phyloP scores from a whole-genome alignment of 2,888 invertebrate genomes.

The Agrypnus murinus region DNA sequence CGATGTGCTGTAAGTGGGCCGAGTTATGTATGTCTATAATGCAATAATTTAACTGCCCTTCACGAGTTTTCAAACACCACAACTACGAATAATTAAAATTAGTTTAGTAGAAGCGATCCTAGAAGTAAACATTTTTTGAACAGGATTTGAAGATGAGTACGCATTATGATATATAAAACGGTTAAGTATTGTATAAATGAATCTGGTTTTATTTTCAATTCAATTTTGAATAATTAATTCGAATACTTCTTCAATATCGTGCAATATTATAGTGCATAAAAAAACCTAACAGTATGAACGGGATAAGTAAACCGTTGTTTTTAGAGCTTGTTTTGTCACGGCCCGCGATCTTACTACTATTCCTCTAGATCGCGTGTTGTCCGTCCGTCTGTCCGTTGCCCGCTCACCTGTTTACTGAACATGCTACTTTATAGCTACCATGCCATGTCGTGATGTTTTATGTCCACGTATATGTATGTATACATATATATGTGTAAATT shows the following conservation, averaged over 20 bases:
- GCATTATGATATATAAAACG: no score
- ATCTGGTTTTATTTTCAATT: no score
- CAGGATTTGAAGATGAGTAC: no score
- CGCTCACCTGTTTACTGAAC: slow-evolving; percentile 56
- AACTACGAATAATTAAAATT: no score
- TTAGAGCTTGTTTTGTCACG: slow-evolving; percentile 55
- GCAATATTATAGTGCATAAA: slow-evolving; percentile 43
- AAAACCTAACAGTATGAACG: slow-evolving; percentile 43
- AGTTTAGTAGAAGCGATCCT: no score
- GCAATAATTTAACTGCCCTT: no score
- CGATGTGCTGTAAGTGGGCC: no score
- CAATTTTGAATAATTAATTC: no score
- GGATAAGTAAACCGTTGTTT: slow-evolving; percentile 58
- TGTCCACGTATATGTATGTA: slow-evolving; percentile 47
- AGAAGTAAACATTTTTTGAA: no score
- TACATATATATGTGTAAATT: slow-evolving; percentile 45
- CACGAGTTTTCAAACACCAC: no score
- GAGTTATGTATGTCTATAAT: no score
- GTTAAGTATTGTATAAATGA: no score
- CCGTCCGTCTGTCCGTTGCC: slow-evolving; percentile 55
- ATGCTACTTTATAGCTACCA: slow-evolving; percentile 58
- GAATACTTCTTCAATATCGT: slow-evolving; percentile 42
- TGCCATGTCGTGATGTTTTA: slow-evolving; percentile 58
- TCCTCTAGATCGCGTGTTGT: slow-evolving; percentile 56
- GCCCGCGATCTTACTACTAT: slow-evolving; percentile 51